Evolutionary conservation across 1,140 invertebrate genomes (phyloP), one percentile per base, ranked within the genome.

Genomic region (Vanessa tameamea): DNA sequence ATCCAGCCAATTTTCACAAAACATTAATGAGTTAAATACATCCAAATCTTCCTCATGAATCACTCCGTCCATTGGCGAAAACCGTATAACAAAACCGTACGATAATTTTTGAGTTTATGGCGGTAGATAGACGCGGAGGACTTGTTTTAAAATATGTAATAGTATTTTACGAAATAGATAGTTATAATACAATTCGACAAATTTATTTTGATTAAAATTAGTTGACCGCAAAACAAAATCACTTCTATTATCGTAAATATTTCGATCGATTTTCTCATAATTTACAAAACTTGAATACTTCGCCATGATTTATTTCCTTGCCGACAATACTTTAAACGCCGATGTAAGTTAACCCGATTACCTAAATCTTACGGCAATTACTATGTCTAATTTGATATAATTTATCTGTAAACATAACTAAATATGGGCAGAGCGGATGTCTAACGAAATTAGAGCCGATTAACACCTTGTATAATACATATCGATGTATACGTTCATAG

Each of bases 361-460:
- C 64, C 68, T 73, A 71, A 73, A 73, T 64, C 68, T 61, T 55
- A 65, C 55, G 51, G 64, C 70, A 73, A 75, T 75, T 72, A 71
- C 66, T 64, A 66, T 64, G 51, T 12, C 67, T 75, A 69, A 72
- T 73, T 75, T 77, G 69, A 75, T 78, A 84, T 81, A 79, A 72
- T 79, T 78, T 73, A 64, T 63, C 68, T 66, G 79, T 83, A 83
- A 80, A 80, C 51, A 53, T 73, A 66, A 72, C 57, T 75, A n/a
- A 64, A 72, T 64, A 69, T 37, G 65, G 47, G 61, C 47, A 31
- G 47, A 47, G 63, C 67, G 69, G 69, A 77, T 72, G 74, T 84
- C 78, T 80, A 16, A 72, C 76, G 66, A 83, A 82, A 87, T 84
- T 81, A 87, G 74, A 72, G 57, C 75, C 79, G 72, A 78, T 87